Evolutionary conservation across 2,888 invertebrate genomes (phyloP).

Genomic region (Nomada hirtipes): DNA sequence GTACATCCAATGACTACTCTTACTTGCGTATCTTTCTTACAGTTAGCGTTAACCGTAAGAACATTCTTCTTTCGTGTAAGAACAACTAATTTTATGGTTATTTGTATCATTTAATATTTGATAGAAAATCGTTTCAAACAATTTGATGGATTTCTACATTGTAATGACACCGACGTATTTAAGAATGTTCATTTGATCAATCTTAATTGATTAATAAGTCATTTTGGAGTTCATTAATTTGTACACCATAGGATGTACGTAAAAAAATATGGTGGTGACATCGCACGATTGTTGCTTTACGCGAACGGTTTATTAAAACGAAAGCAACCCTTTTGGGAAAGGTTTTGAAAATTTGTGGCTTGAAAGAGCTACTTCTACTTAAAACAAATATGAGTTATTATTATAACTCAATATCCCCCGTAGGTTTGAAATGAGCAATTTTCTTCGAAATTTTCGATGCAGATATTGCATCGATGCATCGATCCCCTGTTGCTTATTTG

Average conservation of each 20-base stretch:
- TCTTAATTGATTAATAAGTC: background rate
- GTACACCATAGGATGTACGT: no score
- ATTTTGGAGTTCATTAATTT: no score
- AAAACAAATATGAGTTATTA: background rate
- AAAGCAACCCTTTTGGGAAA: background rate
- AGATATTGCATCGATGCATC: background rate
- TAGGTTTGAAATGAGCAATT: background rate
- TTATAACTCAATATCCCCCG: background rate
- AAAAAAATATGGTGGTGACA: no score
- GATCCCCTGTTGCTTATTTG: conserved; percentile 28
- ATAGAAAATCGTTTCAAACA: background rate
- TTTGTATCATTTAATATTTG: background rate
- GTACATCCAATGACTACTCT: background rate
- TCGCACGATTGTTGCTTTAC: no score
- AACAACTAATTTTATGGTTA: no score
- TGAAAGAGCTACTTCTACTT: background rate
- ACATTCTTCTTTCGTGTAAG: no score
- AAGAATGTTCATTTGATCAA: background rate
- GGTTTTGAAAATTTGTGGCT: background rate
- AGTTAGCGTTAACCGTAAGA: no score
- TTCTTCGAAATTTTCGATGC: background rate
- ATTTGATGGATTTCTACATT: background rate
- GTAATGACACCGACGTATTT: no score
- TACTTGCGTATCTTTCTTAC: background rate
- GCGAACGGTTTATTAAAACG: no score